These are phyloP conservation scores for Eulemur macaco DNA, from an alignment of 2,113 vertebrate species.

Conservation along the genomic window DNA sequence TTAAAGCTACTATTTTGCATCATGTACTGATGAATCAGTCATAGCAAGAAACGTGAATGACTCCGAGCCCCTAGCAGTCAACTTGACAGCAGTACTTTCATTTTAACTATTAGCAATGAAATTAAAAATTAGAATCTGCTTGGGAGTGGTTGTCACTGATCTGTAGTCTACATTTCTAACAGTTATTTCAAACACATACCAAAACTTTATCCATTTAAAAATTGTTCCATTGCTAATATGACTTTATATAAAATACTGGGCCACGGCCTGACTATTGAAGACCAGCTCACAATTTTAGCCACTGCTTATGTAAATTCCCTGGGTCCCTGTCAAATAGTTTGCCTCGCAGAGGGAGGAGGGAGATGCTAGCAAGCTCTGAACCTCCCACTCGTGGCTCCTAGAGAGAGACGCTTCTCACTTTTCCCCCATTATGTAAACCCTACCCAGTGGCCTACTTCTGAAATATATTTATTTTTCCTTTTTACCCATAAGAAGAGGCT, in stretches of 20 bases:
- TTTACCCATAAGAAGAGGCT: neutral
- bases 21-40: neutral
- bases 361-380: neutral
- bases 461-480: neutral
- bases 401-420: neutral
- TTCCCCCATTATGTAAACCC: neutral
- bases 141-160: neutral
- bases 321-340: neutral
- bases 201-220: slow-evolving; percentile 17
- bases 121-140: neutral
- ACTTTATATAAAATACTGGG: neutral
- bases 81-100: neutral
- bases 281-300: neutral
- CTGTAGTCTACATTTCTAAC: neutral
- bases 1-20: neutral
- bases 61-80: neutral
- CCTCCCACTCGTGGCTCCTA: neutral
- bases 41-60: neutral
- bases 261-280: neutral
- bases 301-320: neutral
- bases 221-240: neutral
- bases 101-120: neutral
- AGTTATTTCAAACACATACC: neutral
- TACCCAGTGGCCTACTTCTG: neutral
- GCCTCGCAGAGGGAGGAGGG: too few relatives aligned